A percentile compares a stretch with the other conserved stretches of the same genome.
These are phyloP conservation scores for Deilephila porcellus DNA, from an alignment of 2,888 invertebrate genomes.

Conservation along the genomic window DNA sequence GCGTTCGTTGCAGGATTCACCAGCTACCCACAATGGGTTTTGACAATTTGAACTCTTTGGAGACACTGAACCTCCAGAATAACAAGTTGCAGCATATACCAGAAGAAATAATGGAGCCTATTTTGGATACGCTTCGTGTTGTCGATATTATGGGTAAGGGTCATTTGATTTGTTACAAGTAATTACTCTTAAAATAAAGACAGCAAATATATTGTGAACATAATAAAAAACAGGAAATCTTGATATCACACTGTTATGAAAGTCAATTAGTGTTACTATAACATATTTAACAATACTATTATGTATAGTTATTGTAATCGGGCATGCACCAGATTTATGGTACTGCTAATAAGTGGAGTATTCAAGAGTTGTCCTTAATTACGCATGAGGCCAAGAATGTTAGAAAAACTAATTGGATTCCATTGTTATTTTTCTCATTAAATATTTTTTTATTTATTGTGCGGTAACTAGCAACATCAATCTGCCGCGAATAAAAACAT, in stretches of 20 bases:
- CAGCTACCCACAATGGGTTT: constrained; percentile 92
- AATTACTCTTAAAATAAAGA: not conserved
- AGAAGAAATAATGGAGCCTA: constrained; percentile 95
- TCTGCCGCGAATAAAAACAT: too few relatives aligned
- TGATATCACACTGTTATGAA: not conserved
- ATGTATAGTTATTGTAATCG: too few relatives aligned
- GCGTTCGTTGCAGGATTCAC: constrained; percentile 87
- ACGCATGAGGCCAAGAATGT: too few relatives aligned
- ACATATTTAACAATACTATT: too few relatives aligned
- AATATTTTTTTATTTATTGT: too few relatives aligned
- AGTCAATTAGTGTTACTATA: not conserved
- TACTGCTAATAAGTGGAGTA: too few relatives aligned
- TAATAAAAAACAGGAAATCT: not conserved
- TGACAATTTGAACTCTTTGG: constrained; percentile 94
- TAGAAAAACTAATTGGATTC: too few relatives aligned
- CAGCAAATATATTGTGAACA: too few relatives aligned
- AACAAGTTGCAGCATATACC: constrained; percentile 93
- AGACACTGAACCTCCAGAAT: constrained; percentile 94
- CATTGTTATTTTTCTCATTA: too few relatives aligned
- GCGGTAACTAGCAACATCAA: too few relatives aligned
- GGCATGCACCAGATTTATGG: too few relatives aligned
- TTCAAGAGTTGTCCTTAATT: too few relatives aligned
- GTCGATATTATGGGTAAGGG: constrained; percentile 94
- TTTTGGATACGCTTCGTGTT: constrained; percentile 93
- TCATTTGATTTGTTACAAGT: constrained; percentile 27